phyloP scores from a whole-genome alignment of 2,113 vertebrate genomes.

The Lepus timidus region DNA sequence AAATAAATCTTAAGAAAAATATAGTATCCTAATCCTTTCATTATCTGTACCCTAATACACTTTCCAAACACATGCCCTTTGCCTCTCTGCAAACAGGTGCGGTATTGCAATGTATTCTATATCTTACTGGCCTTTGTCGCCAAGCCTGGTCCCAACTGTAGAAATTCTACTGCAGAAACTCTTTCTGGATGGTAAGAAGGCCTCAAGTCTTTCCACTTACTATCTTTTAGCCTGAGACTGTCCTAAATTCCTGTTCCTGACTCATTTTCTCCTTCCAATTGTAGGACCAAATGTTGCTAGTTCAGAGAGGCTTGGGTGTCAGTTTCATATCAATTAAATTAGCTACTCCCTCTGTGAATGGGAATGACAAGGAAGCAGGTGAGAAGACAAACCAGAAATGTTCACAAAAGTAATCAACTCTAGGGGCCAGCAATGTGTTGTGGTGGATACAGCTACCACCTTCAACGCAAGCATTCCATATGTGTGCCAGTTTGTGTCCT shows the following conservation, averaged over 20 bases:
- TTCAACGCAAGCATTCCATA: too few relatives aligned
- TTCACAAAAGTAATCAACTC: background rate
- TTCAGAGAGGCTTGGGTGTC: background rate
- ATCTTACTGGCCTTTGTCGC: too few relatives aligned
- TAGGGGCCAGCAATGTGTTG: too few relatives aligned
- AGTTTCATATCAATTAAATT: background rate
- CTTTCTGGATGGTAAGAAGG: background rate
- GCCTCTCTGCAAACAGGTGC: rapidly evolving
- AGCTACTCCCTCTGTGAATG: background rate
- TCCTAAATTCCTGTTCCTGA: background rate
- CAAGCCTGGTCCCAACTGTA: background rate
- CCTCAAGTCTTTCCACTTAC: background rate
- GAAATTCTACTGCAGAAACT: background rate
- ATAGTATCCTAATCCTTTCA: background rate
- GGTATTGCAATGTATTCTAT: rapidly evolving
- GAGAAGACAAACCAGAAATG: background rate
- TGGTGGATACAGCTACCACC: too few relatives aligned
- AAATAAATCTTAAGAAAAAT: too few relatives aligned
- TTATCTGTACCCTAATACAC: rapidly evolving
- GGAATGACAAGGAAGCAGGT: background rate
- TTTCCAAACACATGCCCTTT: background rate
- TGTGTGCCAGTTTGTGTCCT: too few relatives aligned
- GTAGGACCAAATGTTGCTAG: background rate
- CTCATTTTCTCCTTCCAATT: background rate
- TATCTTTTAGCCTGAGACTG: background rate